phyloP scores from a whole-genome alignment of 2,113 vertebrate species.

The Neolamprologus sp. region DNA sequence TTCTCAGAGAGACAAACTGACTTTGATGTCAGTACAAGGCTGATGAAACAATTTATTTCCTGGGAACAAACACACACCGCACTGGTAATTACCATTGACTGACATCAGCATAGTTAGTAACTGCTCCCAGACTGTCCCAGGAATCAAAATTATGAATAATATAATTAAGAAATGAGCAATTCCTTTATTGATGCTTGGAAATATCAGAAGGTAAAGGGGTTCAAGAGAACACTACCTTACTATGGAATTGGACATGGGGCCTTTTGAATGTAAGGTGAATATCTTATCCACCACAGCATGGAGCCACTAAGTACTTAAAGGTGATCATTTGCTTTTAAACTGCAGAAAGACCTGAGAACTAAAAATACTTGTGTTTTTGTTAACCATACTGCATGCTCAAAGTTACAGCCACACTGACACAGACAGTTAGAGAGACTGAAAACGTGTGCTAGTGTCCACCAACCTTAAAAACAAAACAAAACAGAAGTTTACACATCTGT shows the following conservation, averaged over 20 bases:
- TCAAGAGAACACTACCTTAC: background rate
- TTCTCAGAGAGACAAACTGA: background rate
- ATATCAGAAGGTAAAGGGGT: background rate
- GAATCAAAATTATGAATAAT: background rate
- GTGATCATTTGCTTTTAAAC: background rate
- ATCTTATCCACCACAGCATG: background rate
- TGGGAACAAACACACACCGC: background rate
- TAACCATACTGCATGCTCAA: background rate
- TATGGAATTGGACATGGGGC: background rate
- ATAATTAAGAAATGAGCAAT: background rate
- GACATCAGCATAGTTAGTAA: background rate
- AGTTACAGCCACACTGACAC: background rate
- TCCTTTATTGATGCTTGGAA: background rate
- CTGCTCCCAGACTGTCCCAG: background rate
- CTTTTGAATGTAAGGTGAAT: background rate
- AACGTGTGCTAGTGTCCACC: background rate
- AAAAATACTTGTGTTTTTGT: background rate
- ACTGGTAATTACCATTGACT: background rate
- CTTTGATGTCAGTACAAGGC: background rate
- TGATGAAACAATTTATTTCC: background rate
- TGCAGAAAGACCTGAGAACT: background rate
- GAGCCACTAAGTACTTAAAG: background rate
- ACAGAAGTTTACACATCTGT: background rate
- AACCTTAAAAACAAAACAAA: background rate
- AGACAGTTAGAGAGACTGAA: background rate